phyloP scores from a whole-genome alignment of 2,888 invertebrate genomes.

The Chirona hameri region DNA sequence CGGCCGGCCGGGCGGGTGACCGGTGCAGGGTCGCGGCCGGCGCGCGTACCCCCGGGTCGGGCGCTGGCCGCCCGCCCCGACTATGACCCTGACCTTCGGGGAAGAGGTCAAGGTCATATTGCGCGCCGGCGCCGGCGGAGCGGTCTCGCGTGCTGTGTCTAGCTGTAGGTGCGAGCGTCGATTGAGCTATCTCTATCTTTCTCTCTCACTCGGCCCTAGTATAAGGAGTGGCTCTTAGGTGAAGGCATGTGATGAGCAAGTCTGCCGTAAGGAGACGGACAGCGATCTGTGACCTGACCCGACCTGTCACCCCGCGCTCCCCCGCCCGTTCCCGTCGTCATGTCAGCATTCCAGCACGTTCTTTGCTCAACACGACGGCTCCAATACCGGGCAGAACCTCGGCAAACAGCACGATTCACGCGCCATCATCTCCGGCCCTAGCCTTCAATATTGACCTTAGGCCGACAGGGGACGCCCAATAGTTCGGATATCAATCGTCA shows the following conservation, averaged over 20 bases:
- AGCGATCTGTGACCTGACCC: not conserved
- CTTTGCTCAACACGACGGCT: slow-evolving; percentile 6
- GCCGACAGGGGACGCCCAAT: not conserved
- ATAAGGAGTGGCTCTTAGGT: not conserved
- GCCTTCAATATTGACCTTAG: not conserved
- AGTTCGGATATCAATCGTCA: not conserved
- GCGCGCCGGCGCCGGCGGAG: not conserved
- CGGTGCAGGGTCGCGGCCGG: not conserved
- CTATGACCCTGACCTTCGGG: slow-evolving; percentile 6
- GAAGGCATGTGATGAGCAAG: not conserved
- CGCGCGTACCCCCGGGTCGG: not conserved
- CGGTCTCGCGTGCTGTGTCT: not conserved
- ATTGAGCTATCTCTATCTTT: no score
- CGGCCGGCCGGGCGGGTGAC: not conserved
- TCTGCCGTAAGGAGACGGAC: not conserved
- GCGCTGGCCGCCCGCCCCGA: not conserved
- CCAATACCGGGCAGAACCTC: not conserved
- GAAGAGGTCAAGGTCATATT: slow-evolving; percentile 1
- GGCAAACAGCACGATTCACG: not conserved
- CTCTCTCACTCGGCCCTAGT: not conserved
- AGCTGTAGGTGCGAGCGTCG: not conserved
- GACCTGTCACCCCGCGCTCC: not conserved
- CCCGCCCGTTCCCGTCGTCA: not conserved
- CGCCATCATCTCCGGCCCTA: not conserved
- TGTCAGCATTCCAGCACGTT: not conserved